These are phyloP conservation scores for Acrobasis suavella DNA, from an alignment of 2,888 invertebrate genomes.

Conservation along the genomic window DNA sequence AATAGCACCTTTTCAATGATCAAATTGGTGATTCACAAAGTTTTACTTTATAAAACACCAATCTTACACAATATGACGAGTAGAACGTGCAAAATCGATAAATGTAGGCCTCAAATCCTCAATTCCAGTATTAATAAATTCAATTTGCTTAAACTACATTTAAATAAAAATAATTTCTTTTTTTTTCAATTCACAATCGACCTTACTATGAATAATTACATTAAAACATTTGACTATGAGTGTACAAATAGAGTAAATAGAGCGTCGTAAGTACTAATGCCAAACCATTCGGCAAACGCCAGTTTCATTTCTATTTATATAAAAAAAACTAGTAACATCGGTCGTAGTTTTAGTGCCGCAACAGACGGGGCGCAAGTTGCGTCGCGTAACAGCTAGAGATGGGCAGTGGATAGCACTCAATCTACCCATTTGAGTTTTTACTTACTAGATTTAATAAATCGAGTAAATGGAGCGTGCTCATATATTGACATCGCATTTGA, in stretches of 20 bases:
- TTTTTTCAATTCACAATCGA: constrained; percentile 18
- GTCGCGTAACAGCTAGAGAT: no score
- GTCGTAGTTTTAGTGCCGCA: no score
- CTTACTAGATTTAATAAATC: no score
- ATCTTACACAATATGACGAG: not conserved
- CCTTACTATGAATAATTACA: constrained; percentile 21
- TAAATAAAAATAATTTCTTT: constrained; percentile 3
- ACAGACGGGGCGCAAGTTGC: no score
- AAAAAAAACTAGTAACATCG: no score
- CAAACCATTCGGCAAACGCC: constrained; percentile 3
- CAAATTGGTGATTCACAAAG: not conserved
- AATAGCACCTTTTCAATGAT: not conserved
- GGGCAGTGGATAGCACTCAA: no score
- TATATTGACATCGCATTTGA: no score
- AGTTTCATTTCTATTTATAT: no score
- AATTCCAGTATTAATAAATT: not conserved
- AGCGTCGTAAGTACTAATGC: constrained; percentile 37
- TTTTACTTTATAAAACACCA: not conserved
- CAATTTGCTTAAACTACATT: not conserved
- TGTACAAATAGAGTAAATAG: constrained; percentile 20
- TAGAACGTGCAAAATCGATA: not conserved
- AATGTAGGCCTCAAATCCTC: not conserved
- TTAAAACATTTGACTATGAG: constrained; percentile 7
- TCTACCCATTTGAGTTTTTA: no score
- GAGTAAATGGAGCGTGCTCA: no score